Conservation (phyloP, 2,113 vertebrate genomes). For the Plecturocebus donacophilus region DNA sequence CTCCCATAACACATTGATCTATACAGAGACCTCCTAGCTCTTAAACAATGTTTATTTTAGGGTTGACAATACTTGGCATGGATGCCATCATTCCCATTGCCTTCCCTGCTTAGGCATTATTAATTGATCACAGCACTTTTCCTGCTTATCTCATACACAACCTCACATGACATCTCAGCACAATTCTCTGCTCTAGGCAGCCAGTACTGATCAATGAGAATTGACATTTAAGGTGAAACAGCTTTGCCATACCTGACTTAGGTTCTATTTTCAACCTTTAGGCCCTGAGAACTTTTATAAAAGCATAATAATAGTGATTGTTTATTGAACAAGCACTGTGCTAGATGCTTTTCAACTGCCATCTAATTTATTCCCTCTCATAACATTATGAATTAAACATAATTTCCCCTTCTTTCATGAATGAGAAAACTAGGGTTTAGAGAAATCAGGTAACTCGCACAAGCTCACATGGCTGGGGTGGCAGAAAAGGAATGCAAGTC, state of each 20-base stretch:
- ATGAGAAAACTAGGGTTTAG: conserved; percentile 18
- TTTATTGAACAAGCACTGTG: neutral
- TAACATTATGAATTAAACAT: neutral
- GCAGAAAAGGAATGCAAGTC: neutral
- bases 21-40: neutral
- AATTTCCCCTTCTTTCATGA: neutral
- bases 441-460: neutral
- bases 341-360: conserved; percentile 4
- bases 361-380: conserved; percentile 16
- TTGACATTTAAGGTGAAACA: conserved; percentile 28
- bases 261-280: conserved; percentile 59
- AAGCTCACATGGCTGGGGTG: neutral
- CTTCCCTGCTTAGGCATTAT: conserved; percentile 51
- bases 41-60: neutral
- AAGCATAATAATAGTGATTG: conserved; percentile 28
- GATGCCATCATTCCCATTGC: neutral
- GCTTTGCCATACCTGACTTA: conserved; percentile 6
- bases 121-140: conserved; percentile 50
- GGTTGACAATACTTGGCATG: neutral
- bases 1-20: neutral
- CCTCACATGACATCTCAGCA: conserved; percentile 6
- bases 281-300: neutral
- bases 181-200: neutral
- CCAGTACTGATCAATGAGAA: conserved; percentile 43
- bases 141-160: neutral